These are phyloP conservation scores for Pristionchus maxplancki DNA, from an alignment of 2,888 invertebrate genomes.

Conservation along the genomic window DNA sequence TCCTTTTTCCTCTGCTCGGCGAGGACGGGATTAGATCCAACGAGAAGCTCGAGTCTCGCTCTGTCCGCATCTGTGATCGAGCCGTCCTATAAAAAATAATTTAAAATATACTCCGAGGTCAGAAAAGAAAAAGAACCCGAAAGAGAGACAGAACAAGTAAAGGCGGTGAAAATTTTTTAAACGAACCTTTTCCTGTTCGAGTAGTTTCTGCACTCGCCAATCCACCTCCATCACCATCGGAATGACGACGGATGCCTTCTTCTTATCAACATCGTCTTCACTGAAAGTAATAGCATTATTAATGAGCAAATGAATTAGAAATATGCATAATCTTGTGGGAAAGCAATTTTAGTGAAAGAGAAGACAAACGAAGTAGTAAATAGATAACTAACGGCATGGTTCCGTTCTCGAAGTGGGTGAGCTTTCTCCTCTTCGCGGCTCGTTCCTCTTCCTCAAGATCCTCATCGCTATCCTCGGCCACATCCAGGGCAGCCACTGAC, in stretches of 20 bases:
- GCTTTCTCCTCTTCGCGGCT: conserved; percentile 59
- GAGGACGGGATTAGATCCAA: conserved; percentile 51
- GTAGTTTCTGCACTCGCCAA: conserved; percentile 64
- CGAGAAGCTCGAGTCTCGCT: conserved; percentile 62
- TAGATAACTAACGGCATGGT: conserved; percentile 57
- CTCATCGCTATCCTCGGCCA: conserved; percentile 60
- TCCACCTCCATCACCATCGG: conserved; percentile 67
- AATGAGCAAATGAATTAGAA: neutral
- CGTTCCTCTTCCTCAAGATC: conserved; percentile 61
- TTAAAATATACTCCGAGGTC: neutral
- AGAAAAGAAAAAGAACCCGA: neutral
- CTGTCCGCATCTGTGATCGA: conserved; percentile 60
- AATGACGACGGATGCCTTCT: conserved; percentile 60
- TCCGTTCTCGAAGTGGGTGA: conserved; percentile 67
- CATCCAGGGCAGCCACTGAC: conserved; percentile 12
- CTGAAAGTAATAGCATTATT: conserved; percentile 57
- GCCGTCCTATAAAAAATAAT: conserved; percentile 31
- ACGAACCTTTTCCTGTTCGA: conserved; percentile 61
- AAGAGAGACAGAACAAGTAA: neutral
- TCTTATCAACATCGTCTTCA: conserved; percentile 57
- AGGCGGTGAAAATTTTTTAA: neutral
- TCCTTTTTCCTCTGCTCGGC: conserved; percentile 31
- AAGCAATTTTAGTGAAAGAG: neutral
- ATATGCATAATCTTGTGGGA: too few relatives aligned
- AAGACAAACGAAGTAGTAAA: neutral